Base-by-base conservation (phyloP, 2,888 invertebrate species). In the Limnephilus lunatus region DNA sequence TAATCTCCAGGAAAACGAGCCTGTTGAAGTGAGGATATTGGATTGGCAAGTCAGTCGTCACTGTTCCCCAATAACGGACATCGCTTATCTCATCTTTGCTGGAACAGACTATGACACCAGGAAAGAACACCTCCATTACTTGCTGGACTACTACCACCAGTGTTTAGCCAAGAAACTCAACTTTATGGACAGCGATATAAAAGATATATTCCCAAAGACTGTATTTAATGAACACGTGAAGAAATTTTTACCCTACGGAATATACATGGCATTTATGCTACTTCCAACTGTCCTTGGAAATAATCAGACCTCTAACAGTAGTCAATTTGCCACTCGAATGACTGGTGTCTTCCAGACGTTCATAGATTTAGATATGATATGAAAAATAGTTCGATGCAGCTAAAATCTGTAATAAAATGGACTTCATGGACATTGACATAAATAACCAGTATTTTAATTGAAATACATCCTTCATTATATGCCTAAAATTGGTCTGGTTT, bases 231-330 rank as follows among this genome's bases (percentile, higher is more conserved):
- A 92, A 9, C 92, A 93, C 19, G n/a, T 93, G 39, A 91, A 92
- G 82, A 83, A 39, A 35, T 32, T 87, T n/a, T 31, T 93, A 83
- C 53, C 92, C 7, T 92, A 90, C 68, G 93, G 93, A n/a, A 35
- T 93, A 3, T 82, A 91, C 48, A 92, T 92, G 91, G 83, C 92
- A 2, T 88, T 91, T 25, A 44, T 92, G 44, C 39, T 87, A 4
- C 68, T 91, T n/a, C 93, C 92, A 39, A 35, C 82, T n/a, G 88
- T 92, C 30, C 53, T 92, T n/a, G 92, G 92, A n/a, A 92, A 93
- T 35, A 92, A 81, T 25, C 90, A 90, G 15, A 91, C 91, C 35
- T 53, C 90, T n/a, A 44, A 88, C 7, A 32, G 85, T 44, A 82
- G 81, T 15, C 68, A 86, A 30, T 93, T 85, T 68, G 68, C 81